Conservation (phyloP, 64 coral and sea anemone species). For the Trachythela sp. region DNA sequence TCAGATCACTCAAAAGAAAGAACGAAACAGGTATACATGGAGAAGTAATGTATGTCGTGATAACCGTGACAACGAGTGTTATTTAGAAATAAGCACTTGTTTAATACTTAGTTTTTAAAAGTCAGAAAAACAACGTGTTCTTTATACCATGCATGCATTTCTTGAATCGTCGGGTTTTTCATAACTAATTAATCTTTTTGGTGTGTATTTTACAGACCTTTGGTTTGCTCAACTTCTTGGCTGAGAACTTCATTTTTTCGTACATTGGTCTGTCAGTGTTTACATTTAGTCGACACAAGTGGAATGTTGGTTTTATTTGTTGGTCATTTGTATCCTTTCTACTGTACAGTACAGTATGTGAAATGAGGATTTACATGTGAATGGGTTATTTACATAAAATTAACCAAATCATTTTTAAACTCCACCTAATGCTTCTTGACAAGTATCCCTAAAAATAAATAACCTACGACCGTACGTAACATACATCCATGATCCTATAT, state of each 20-base stretch:
- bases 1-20: conserved; percentile 91
- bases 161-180: background rate
- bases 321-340: conserved; percentile 91
- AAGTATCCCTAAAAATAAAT: too few relatives aligned
- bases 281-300: conserved; percentile 85
- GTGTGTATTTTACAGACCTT: conserved; percentile 64
- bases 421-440: too few relatives aligned
- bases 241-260: conserved; percentile 98
- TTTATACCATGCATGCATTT: too few relatives aligned
- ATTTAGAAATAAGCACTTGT: too few relatives aligned
- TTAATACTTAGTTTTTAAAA: too few relatives aligned
- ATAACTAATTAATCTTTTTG: background rate
- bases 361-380: background rate
- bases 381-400: background rate
- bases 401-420: too few relatives aligned
- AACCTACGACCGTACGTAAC: too few relatives aligned
- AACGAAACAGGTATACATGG: conserved; percentile 78
- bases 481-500: too few relatives aligned
- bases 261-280: conserved; percentile 92
- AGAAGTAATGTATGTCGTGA: background rate
- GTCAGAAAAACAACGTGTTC: too few relatives aligned
- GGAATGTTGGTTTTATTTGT: conserved; percentile 82
- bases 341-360: background rate
- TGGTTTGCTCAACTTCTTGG: conserved; percentile 90
- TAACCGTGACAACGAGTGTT: too few relatives aligned